phyloP scores from a whole-genome alignment of 2,113 vertebrate species.

The Eretmochelys imbricata region DNA sequence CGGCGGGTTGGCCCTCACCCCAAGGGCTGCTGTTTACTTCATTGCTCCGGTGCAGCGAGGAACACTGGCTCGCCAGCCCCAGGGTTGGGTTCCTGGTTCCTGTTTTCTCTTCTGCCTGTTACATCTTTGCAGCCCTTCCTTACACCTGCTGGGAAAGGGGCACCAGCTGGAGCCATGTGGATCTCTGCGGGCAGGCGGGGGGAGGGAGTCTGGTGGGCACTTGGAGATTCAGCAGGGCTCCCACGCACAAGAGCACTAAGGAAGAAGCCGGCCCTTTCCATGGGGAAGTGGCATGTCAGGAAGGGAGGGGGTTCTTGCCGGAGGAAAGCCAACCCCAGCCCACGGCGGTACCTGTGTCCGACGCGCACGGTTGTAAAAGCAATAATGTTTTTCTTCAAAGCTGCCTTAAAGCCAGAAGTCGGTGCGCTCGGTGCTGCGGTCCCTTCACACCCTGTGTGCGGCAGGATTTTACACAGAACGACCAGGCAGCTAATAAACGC shows the following conservation, averaged over 20 bases:
- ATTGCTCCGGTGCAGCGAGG: background rate
- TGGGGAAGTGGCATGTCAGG: background rate
- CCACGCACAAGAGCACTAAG: background rate
- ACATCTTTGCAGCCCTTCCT: background rate
- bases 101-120: background rate
- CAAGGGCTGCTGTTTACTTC: background rate
- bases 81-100: background rate
- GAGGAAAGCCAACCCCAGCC: too few relatives aligned
- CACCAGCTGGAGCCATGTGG: background rate
- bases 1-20: background rate
- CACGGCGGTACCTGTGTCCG: fast-evolving
- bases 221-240: too few relatives aligned
- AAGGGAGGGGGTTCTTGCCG: background rate
- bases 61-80: background rate
- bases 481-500: background rate
- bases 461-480: too few relatives aligned
- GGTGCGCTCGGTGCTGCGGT: too few relatives aligned
- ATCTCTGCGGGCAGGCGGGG: too few relatives aligned
- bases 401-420: background rate
- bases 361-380: background rate
- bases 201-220: too few relatives aligned
- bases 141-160: background rate
- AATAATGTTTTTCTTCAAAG: background rate
- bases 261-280: background rate
- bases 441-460: background rate